A percentile compares a stretch with the other conserved stretches of the same genome.
phyloP scores from a whole-genome alignment of 2,888 invertebrate species.

The Eudasyphora cyanicolor region DNA sequence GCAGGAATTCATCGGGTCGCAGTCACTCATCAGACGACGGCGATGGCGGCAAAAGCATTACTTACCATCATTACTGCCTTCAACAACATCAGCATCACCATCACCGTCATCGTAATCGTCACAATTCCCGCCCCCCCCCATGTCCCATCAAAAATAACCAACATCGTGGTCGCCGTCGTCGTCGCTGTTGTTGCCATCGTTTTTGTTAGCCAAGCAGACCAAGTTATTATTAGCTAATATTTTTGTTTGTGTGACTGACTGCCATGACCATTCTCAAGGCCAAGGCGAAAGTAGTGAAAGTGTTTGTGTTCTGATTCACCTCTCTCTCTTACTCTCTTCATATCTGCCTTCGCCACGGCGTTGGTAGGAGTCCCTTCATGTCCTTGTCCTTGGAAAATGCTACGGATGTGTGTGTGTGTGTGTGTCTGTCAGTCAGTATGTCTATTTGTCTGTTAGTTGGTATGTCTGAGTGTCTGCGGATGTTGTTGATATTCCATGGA shows the following conservation, averaged over 20 bases:
- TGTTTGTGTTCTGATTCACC: conserved; percentile 54
- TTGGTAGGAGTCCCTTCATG: conserved; percentile 27
- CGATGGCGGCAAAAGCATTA: too few relatives aligned
- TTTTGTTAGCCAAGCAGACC: conserved; percentile 29
- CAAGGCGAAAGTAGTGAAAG: conserved; percentile 62
- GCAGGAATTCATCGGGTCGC: conserved; percentile 24
- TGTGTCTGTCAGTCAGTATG: conserved; percentile 4
- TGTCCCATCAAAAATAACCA: too few relatives aligned
- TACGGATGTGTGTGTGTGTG: conserved; percentile 17
- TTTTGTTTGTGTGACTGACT: conserved; percentile 38
- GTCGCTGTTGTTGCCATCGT: background rate
- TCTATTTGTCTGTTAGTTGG: background rate
- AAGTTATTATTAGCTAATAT: conserved; percentile 45
- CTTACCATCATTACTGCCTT: conserved; percentile 10
- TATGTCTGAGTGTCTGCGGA: conserved; percentile 19
- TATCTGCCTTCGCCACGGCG: background rate
- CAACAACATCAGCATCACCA: background rate
- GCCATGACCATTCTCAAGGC: conserved; percentile 63
- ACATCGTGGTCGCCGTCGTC: background rate
- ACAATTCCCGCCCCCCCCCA: too few relatives aligned
- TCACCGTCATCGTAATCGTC: conserved; percentile 17
- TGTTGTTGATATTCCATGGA: conserved; percentile 46
- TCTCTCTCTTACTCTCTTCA: too few relatives aligned
- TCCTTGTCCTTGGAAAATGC: conserved; percentile 30
- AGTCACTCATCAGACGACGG: conserved; percentile 15